Evolutionary conservation across 2,888 invertebrate species (phyloP), one percentile per base, ranked within the genome.

Genomic region (Rhorus exstirpatorius): DNA sequence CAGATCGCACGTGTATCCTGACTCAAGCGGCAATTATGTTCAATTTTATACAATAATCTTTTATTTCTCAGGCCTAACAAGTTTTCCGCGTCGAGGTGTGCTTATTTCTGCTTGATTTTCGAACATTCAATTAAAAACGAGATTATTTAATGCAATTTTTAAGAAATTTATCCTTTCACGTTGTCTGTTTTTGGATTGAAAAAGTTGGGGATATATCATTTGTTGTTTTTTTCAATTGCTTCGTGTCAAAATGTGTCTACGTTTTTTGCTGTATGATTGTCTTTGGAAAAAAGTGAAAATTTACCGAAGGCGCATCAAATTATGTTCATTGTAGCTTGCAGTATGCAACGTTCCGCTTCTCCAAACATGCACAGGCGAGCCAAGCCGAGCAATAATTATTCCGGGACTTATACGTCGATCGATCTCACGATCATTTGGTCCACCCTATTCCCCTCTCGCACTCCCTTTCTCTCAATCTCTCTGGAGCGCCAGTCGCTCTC

Each of bases 381-480:
- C 55, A 41, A 41, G 35, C 63, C 26, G 35, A 71, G 55, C 67
- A 60, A 67, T 79, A 58, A 79, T 79, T 67, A 78, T 77, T 58
- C 38, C 49, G 8, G 49, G 19, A 38, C 68, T 74, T 35, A 58
- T 63, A 68, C 67, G 61, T 74, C 61, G 55, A 77, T 81, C 77
- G 81, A 78, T 70, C 49, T 75, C 46, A 44, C 51, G 53, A 71
- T 67, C 75, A 46, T 41, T 58, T 38, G 46, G 10, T 77, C 70
- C 75, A 74, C 71, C 60, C 79, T 74, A 83, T 63, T 81, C 79
- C 76, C 58, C 26, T 80, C 51, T 41, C 41, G 67, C 31, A 46
- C n/a, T 68, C 55, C 24, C 53, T 53, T 24, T 24, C 53, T 24
- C 53, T 24, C 53, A 12, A 10, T 44, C 70, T 14, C 31, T 31